Conservation (phyloP, 2,113 vertebrate genomes). For the Campylomormyrus tamandua region DNA sequence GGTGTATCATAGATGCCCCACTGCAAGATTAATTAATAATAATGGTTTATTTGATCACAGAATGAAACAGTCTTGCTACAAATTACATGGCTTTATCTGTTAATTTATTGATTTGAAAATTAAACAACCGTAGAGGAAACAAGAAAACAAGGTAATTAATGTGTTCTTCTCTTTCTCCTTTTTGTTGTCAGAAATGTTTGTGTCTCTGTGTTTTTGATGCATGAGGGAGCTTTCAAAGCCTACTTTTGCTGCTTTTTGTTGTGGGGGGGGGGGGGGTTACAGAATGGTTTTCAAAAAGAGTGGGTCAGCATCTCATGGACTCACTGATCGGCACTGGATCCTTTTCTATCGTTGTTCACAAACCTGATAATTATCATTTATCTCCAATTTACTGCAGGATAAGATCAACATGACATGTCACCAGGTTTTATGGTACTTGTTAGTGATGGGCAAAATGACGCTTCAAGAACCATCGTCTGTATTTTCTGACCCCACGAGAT, state of each 20-base stretch:
- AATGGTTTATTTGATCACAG: background rate
- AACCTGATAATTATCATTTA: conserved; percentile 40
- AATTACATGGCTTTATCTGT: background rate
- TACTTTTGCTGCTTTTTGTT: background rate
- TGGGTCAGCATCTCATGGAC: background rate
- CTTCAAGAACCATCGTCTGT: background rate
- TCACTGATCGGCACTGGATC: conserved; percentile 45
- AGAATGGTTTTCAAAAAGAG: conserved; percentile 27
- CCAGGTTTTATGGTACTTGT: conserved; percentile 3
- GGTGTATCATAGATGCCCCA: background rate
- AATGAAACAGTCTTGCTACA: background rate
- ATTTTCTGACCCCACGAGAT: background rate
- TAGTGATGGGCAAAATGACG: background rate
- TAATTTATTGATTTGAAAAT: background rate
- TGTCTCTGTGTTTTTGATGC: background rate
- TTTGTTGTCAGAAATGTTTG: background rate
- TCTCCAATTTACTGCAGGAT: conserved; percentile 36
- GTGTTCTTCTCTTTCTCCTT: background rate
- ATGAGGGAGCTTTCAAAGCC: background rate
- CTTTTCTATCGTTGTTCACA: conserved; percentile 44
- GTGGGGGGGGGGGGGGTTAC: conserved; percentile 24
- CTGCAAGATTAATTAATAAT: background rate
- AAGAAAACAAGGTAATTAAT: background rate
- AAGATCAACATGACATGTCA: background rate
- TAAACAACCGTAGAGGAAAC: background rate